Evolutionary conservation across 2,888 invertebrate species (phyloP).

Genomic region (Octodonta nipae): DNA sequence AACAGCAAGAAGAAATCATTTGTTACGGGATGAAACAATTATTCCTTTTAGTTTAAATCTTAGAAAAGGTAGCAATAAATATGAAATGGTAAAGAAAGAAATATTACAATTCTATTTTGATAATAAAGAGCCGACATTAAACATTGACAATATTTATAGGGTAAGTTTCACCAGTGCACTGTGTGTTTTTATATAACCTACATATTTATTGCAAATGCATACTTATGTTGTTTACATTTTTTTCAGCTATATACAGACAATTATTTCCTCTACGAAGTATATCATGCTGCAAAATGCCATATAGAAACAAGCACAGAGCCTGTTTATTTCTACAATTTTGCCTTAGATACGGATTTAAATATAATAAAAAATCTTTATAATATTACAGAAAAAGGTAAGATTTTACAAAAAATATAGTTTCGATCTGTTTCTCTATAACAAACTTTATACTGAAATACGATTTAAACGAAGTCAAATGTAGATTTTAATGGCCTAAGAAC

Average conservation of each 20-base stretch:
- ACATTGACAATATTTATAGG: slow-evolving; percentile 23
- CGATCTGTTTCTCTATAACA: too few species aligned
- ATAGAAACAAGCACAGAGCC: slow-evolving; percentile 19
- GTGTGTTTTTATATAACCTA: neutral
- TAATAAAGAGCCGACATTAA: slow-evolving; percentile 13
- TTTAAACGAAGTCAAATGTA: too few species aligned
- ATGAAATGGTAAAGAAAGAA: slow-evolving; percentile 13
- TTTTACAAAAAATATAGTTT: too few species aligned
- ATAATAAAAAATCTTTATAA: slow-evolving; percentile 15
- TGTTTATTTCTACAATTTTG: slow-evolving; percentile 25
- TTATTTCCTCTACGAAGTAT: slow-evolving; percentile 20
- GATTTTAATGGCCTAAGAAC: too few species aligned
- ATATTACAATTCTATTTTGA: slow-evolving; percentile 26
- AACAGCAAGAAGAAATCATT: slow-evolving; percentile 8
- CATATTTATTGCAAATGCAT: neutral
- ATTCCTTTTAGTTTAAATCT: slow-evolving; percentile 20
- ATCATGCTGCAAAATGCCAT: slow-evolving; percentile 17
- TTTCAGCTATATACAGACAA: slow-evolving; percentile 24
- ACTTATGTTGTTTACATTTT: slow-evolving; percentile 6
- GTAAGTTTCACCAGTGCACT: slow-evolving; percentile 8
- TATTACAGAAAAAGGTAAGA: slow-evolving; percentile 20
- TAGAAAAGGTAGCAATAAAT: slow-evolving; percentile 18
- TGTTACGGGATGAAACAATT: slow-evolving; percentile 17
- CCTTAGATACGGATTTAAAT: slow-evolving; percentile 19
- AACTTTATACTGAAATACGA: too few species aligned